Base-by-base conservation (phyloP, 2,888 invertebrate genomes). In the Caenorhabditis auriculariae region DNA sequence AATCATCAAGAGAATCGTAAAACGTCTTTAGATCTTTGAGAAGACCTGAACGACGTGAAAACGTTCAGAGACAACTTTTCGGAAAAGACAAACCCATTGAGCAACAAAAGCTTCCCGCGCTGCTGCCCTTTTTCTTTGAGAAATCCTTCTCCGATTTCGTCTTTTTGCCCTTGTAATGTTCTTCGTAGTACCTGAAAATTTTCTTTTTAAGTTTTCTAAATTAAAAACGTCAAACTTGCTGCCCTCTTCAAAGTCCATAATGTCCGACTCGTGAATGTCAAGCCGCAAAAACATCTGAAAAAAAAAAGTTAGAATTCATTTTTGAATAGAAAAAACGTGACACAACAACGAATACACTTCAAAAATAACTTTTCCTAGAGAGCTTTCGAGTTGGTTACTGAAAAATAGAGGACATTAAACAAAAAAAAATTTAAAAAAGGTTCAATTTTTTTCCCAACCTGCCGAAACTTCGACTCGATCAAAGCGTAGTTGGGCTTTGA, bases 161-260 rank as follows among this genome's bases (percentile, higher is more conserved):
- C 23, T 54, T 7, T 7, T n/a, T 17, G 15, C 27, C 17, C 32
- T 29, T 21, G 29, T 52, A 60, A 42, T 47, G 51, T 21, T 39
- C 15, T 12, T 58, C 61, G 26, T 49, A 59, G 28, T 46, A 56
- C 2, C 23, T 17, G 12, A 52, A 54, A n/a, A n/a, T n/a, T n/a
- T n/a, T n/a, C n/a, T n/a, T n/a, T n/a, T n/a, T n/a, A n/a, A n/a
- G n/a, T n/a, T n/a, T n/a, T n/a, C n/a, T n/a, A n/a, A n/a, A n/a
- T n/a, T n/a, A n/a, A n/a, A n/a, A n/a, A n/a, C n/a, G n/a, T n/a
- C n/a, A n/a, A n/a, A n/a, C n/a, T n/a, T n/a, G n/a, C n/a, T n/a
- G 17, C 70, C 70, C 9, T 35, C 37, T 45, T 71, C 68, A 28
- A 60, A 71, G 54, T 71, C 71, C 45, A 55, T 41, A 17, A 60